Base-by-base conservation (phyloP, 2,113 vertebrate species). In the Cynocephalus volans region DNA sequence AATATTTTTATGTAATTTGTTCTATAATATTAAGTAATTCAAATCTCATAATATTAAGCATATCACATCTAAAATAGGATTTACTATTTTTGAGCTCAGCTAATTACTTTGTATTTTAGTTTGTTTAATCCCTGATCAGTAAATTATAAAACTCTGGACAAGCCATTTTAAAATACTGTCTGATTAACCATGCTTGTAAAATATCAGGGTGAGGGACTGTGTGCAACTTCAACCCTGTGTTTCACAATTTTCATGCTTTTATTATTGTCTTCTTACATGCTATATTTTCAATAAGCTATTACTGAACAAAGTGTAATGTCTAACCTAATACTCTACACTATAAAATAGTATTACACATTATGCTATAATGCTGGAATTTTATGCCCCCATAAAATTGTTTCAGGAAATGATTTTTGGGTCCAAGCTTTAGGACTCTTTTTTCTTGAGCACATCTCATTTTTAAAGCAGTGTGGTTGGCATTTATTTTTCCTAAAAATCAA, bases 351-450 rank as follows among this genome's bases (percentile, higher is more conserved):
- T 97, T 96, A 90, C 24, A 97, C 45, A 97, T 93, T 97, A 94
- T 96, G 72, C 77, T 70, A 89, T 97, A 97, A 92, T 93, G 85
- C 75, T 97, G 93, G 45, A 41, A 87, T 95, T 97, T 98, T 96
- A 98, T 97, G 75, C 19, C 52, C 36, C 86, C 56, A 85, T 98
- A 93, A 98, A 98, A 69, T 90, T 93, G 87, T 93, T 96, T 95
- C 67, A 96, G 89, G 83, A 91, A 98, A 97, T 85, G 60, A 64
- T 87, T 96, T 97, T 93, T 73, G 95, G 48, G 80, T 87, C 69
- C 18, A 70, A 81, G 58, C 54, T 93, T 91, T 84, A 95, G 52
- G 41, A 24, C 12, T 83, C 41, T 90, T 94, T 93, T 96, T 24
- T 17, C 60, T 93, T 70, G 62, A 93, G 23, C 79, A 45, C 83